Base-by-base conservation (phyloP, 1,140 invertebrate genomes). In the Lucilia cuprina region DNA sequence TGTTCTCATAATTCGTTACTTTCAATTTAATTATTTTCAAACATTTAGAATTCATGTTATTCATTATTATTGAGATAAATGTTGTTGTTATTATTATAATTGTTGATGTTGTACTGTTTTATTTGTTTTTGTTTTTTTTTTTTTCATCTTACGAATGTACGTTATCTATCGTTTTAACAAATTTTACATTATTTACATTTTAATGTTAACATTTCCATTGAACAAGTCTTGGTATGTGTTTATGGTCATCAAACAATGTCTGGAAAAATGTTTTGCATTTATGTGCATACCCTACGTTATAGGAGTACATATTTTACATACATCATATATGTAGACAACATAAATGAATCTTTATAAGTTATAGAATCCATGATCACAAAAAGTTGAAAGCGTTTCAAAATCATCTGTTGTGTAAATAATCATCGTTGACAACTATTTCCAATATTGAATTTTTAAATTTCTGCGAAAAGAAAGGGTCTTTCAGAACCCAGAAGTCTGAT, bases 131-230 rank as follows among this genome's bases (percentile, higher is more conserved):
- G 55, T 60, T 60, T 60, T 17, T 7, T n/a, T 60, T 12, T 60
- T 14, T n/a, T 17, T 60, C 14, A 60, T 60, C n/a, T 17, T 60
- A n/a, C 14, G 14, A 60, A 7, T 60, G 14, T n/a, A n/a, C 5
- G 14, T 60, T 70, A 70, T 19, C 65, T 80, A 80, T 49, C 41
- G 49, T 4, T 80, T 30, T 80, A 25, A 78, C 77, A 80, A 80
- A 80, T 80, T 80, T 80, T 49, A 70, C 77, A 80, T 80, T 80
- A 80, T 80, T 80, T 80, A 80, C 77, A 80, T 80, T 80, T 80
- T 49, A 80, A 80, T 80, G 77, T 80, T 49, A 80, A 80, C 77
- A 80, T 80, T 80, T 80, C 19, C 47, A 80, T 80, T 80, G 47
- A 80, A 80, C 77, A 80, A 80, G 77, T 80, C 77, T 80, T 80